Percentiles rank a stretch among this genome's conserved stretches.
Evolutionary conservation across 1,140 invertebrate species (phyloP).

Genomic region (Atta colombica): DNA sequence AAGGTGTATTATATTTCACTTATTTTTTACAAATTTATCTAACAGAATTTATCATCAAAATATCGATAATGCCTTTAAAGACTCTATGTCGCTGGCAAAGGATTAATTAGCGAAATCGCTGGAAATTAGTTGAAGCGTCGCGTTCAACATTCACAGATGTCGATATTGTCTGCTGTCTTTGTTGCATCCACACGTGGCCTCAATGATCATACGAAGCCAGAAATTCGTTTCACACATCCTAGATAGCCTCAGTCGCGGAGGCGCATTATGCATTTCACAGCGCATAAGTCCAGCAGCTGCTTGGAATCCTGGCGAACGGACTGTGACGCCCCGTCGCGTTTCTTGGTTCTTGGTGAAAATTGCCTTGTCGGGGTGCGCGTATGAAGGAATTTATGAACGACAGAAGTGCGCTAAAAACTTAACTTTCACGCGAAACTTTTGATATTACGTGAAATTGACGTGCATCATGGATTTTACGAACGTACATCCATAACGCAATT

Average conservation of each 20-base stretch:
- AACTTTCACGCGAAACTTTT: slow-evolving; percentile 59
- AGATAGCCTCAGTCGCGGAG: slow-evolving; percentile 63
- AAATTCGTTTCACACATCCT: slow-evolving; percentile 80
- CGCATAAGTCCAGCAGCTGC: slow-evolving; percentile 81
- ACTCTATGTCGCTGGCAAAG: too few species aligned
- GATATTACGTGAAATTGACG: slow-evolving; percentile 50
- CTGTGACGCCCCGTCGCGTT: slow-evolving; percentile 76
- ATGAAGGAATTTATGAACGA: slow-evolving; percentile 47
- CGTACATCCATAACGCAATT: slow-evolving; percentile 4
- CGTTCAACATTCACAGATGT: background rate
- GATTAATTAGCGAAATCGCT: background rate
- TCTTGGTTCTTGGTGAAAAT: slow-evolving; percentile 77
- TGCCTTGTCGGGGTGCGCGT: slow-evolving; percentile 66
- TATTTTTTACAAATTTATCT: too few species aligned
- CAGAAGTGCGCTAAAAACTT: slow-evolving; percentile 57
- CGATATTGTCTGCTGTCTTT: slow-evolving; percentile 47
- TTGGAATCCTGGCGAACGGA: slow-evolving; percentile 73
- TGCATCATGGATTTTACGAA: slow-evolving; percentile 37
- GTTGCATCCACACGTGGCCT: slow-evolving; percentile 38
- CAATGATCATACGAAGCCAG: slow-evolving; percentile 69
- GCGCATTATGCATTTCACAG: slow-evolving; percentile 85
- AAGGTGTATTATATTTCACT: too few species aligned
- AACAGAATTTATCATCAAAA: too few species aligned
- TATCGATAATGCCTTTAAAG: too few species aligned
- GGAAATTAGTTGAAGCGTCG: slow-evolving; percentile 8